Evolutionary conservation across 2,113 vertebrate genomes (phyloP).

Genomic region (Geococcyx californianus): DNA sequence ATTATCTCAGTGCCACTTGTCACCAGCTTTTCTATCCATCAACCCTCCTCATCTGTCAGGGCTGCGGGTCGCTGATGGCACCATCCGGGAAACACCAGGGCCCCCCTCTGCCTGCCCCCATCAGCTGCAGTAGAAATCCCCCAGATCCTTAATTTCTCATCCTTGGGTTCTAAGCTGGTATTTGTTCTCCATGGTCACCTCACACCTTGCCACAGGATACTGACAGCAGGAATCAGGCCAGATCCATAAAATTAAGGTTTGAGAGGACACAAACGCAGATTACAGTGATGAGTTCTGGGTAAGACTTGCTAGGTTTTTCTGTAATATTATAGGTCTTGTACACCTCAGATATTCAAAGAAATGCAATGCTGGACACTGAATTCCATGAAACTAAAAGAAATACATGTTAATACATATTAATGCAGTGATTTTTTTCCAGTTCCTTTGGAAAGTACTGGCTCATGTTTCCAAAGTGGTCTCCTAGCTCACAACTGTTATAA

Average conservation of each 20-base stretch:
- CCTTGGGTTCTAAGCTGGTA: neutral
- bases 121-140: neutral
- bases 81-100: fast-evolving
- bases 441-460: neutral
- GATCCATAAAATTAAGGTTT: neutral
- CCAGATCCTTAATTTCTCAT: neutral
- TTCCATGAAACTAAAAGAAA: neutral
- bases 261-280: neutral
- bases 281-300: neutral
- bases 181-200: neutral
- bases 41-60: constrained; percentile 43
- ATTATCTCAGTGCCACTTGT: constrained; percentile 56
- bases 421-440: fast-evolving
- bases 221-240: neutral
- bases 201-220: neutral
- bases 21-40: constrained; percentile 52
- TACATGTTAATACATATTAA: neutral
- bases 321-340: neutral
- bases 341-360: neutral
- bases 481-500: fast-evolving
- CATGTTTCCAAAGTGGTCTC: neutral
- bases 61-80: fast-evolving
- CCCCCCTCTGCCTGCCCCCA: neutral
- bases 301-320: neutral
- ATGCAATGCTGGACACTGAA: neutral